Evolutionary conservation across 2,888 invertebrate species (phyloP).

Genomic region (Gandaritis pyraliata): DNA sequence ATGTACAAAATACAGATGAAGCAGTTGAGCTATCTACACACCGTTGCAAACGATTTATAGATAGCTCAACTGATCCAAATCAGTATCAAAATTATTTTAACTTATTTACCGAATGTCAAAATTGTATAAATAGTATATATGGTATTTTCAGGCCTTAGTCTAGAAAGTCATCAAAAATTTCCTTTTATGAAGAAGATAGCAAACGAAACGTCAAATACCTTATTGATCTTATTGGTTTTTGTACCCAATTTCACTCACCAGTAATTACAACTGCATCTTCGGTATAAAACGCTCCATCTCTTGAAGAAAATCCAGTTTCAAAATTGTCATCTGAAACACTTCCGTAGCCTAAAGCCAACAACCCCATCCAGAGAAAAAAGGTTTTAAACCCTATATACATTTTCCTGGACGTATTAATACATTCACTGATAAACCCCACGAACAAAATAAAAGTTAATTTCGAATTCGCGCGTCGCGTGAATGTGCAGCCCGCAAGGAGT

Average conservation of each 20-base stretch:
- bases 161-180: too few relatives aligned
- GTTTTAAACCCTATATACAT: slow-evolving; percentile 63
- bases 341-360: slow-evolving; percentile 61
- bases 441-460: slow-evolving; percentile 35
- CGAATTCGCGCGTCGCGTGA: slow-evolving; percentile 60
- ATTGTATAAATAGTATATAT: neutral
- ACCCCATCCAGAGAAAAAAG: slow-evolving; percentile 58
- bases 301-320: slow-evolving; percentile 66
- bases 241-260: slow-evolving; percentile 61
- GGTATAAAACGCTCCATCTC: slow-evolving; percentile 72
- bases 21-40: too few relatives aligned
- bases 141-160: too few relatives aligned
- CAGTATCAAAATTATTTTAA: slow-evolving; percentile 1
- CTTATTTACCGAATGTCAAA: neutral
- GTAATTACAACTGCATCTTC: slow-evolving; percentile 79
- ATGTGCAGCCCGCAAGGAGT: slow-evolving; percentile 76
- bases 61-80: too few relatives aligned
- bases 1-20: too few relatives aligned
- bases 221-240: neutral
- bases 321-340: slow-evolving; percentile 58
- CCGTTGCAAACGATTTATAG: too few relatives aligned
- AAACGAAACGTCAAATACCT: too few relatives aligned
- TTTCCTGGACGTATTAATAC: slow-evolving; percentile 48
- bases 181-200: too few relatives aligned
- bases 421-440: slow-evolving; percentile 54